Conservation (phyloP, 2,797 vertebrate genomes). For the Ptychobarbus kaznakovi region DNA sequence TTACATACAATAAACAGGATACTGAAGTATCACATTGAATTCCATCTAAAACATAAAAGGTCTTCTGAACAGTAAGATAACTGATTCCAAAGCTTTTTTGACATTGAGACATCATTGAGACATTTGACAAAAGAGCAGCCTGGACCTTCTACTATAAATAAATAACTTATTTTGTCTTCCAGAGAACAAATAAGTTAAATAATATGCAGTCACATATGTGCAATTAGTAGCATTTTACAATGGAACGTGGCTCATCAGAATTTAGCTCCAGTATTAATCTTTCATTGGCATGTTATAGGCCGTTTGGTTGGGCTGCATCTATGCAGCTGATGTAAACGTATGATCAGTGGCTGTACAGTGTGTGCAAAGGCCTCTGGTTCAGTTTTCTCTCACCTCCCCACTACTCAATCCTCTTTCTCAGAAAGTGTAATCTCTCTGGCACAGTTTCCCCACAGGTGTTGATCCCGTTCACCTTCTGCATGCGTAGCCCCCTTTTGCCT, state of each 20-base stretch:
- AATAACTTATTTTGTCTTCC: neutral
- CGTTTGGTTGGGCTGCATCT: neutral
- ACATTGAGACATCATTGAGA: no score
- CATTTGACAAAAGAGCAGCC: neutral
- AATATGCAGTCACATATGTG: neutral
- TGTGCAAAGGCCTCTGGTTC: slow-evolving; percentile 62
- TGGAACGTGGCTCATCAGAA: neutral
- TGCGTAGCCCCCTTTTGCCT: slow-evolving; percentile 52
- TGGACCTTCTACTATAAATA: neutral
- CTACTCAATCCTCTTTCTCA: slow-evolving; percentile 67
- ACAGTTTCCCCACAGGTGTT: slow-evolving; percentile 76
- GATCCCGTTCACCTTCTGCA: slow-evolving; percentile 73
- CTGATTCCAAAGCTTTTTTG: neutral
- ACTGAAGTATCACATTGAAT: neutral
- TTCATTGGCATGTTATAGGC: neutral
- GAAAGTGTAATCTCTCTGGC: slow-evolving; percentile 78
- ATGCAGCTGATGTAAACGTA: neutral
- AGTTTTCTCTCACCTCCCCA: slow-evolving; percentile 67
- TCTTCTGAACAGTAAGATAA: neutral
- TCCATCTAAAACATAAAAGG: neutral
- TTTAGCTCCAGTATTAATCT: neutral
- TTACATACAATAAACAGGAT: neutral
- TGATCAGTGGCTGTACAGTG: slow-evolving; percentile 43
- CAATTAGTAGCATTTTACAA: neutral
- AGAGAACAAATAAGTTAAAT: neutral